Conservation (phyloP, 2,113 vertebrate genomes). For the Typhlomys cinereus region DNA sequence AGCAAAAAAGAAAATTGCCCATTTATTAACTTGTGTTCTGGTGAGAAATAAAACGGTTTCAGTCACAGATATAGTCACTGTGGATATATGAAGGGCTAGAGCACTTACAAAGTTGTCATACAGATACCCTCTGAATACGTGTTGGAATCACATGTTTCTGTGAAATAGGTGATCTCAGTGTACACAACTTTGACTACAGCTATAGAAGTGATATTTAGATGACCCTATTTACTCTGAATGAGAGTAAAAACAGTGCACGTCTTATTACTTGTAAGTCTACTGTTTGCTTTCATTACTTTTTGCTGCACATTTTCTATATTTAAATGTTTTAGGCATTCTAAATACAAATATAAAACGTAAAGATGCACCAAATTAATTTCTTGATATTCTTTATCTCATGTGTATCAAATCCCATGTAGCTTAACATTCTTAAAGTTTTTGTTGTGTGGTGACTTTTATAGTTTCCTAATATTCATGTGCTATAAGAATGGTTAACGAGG, state of each 20-base stretch:
- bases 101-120: not conserved
- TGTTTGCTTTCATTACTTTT: not conserved
- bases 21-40: not conserved
- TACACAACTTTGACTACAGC: not conserved
- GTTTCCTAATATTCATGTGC: not conserved
- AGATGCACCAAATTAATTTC: not conserved
- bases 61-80: not conserved
- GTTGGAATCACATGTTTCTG: not conserved
- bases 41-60: not conserved
- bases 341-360: not conserved
- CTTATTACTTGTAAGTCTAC: not conserved
- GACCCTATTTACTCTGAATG: not conserved
- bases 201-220: not conserved
- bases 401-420: not conserved
- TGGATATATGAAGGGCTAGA: not conserved
- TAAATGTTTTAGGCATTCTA: not conserved
- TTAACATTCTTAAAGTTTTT: not conserved
- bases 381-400: not conserved
- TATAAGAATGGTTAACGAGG: not conserved
- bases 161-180: not conserved
- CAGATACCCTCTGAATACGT: not conserved
- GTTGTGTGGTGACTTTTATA: not conserved
- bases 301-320: not conserved
- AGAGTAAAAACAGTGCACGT: not conserved
- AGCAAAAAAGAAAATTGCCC: too few species aligned